Conservation (phyloP, 2,888 invertebrate genomes). For the Tachina fera region DNA sequence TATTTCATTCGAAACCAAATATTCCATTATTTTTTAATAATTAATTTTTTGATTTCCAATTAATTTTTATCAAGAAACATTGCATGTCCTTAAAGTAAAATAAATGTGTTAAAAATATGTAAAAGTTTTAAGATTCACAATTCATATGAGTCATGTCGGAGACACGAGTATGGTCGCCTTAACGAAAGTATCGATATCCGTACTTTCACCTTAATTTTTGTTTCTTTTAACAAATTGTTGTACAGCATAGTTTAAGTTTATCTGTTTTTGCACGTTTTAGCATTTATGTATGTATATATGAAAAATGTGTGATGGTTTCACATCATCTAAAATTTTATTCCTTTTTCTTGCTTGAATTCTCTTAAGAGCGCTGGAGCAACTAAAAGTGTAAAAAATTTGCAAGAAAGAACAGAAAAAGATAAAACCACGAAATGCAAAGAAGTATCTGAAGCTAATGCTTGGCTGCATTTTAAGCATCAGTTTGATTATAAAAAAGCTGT, state of each 20-base stretch:
- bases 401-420: background rate
- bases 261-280: conserved; percentile 53
- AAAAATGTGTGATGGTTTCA: conserved; percentile 35
- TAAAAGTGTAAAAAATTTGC: background rate
- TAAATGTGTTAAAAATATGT: too few species aligned
- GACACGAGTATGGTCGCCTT: background rate
- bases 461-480: conserved; percentile 1
- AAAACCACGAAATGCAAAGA: conserved; percentile 3
- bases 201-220: background rate
- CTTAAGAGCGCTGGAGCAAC: background rate
- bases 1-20: too few species aligned
- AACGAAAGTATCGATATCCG: background rate
- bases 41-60: too few species aligned
- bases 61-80: too few species aligned
- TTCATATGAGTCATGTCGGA: background rate
- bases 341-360: background rate
- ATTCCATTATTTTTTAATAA: too few species aligned
- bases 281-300: background rate
- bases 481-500: conserved; percentile 21
- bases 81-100: too few species aligned
- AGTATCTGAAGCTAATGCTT: background rate
- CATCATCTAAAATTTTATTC: background rate
- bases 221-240: background rate
- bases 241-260: conserved; percentile 31
- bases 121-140: background rate